Evolutionary conservation across 2,888 invertebrate genomes (phyloP).

Genomic region (Hartigia nigra): DNA sequence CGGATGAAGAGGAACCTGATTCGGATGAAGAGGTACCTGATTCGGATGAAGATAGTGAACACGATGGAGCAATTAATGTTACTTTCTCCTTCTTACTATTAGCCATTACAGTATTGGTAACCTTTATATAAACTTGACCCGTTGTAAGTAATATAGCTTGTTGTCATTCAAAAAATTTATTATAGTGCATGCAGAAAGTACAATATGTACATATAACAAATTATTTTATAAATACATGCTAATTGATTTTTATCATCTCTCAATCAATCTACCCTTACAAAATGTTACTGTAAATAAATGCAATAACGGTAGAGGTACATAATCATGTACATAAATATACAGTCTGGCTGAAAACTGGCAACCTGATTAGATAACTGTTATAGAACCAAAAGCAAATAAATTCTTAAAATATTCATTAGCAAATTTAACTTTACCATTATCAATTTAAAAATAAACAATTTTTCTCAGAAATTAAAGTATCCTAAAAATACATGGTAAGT

Average conservation of each 20-base stretch:
- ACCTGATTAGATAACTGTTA: not conserved
- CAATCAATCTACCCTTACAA: not conserved
- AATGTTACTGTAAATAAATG: not conserved
- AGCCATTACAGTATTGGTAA: conserved; percentile 1
- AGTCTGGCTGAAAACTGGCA: not conserved
- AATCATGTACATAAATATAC: not conserved
- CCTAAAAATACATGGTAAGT: not conserved
- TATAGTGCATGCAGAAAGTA: not conserved
- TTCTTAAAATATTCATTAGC: not conserved
- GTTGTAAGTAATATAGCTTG: not conserved
- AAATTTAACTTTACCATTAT: not conserved
- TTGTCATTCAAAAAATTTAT: not conserved
- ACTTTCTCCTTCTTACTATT: conserved; percentile 7
- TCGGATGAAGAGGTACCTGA: no score
- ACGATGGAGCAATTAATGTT: conserved; percentile 5
- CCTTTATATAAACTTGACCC: not conserved
- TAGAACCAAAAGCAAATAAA: not conserved
- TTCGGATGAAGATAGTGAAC: no score
- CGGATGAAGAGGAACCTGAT: no score
- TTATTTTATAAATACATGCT: not conserved
- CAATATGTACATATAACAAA: not conserved
- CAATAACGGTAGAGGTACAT: not conserved
- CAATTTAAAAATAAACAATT: not conserved
- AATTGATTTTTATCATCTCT: not conserved
- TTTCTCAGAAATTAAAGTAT: not conserved